Evolutionary conservation across 2,113 vertebrate species (phyloP).

Genomic region (Ceyx melanurus): DNA sequence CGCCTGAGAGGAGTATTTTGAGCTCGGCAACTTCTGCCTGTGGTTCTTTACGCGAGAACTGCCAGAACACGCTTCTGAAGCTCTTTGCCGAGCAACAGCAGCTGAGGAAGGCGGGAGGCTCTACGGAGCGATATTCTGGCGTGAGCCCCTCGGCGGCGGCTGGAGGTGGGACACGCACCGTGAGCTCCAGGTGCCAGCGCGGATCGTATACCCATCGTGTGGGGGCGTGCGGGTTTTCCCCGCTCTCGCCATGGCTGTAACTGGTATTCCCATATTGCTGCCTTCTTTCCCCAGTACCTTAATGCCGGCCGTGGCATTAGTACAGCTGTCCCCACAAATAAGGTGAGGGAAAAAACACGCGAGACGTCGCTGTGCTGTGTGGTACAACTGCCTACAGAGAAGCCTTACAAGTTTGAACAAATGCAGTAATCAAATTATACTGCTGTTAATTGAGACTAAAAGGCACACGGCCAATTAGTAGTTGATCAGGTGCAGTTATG

Average conservation of each 20-base stretch:
- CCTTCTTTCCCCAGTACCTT: too few species aligned
- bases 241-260: too few species aligned
- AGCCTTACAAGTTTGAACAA: background rate
- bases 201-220: rapidly evolving
- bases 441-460: background rate
- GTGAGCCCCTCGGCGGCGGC: background rate
- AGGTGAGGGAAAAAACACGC: background rate
- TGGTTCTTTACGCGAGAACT: background rate
- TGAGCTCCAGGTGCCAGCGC: rapidly evolving
- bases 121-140: background rate
- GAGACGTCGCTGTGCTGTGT: background rate
- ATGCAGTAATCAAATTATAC: background rate
- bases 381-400: background rate
- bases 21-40: too few species aligned
- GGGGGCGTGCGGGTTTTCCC: too few species aligned
- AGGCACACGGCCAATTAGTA: background rate
- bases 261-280: background rate
- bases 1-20: background rate
- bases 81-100: background rate
- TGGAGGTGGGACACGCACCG: background rate
- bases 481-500: rapidly evolving
- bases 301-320: background rate
- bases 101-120: rapidly evolving
- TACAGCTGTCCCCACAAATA: background rate
- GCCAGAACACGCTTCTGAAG: background rate